Base-by-base conservation (phyloP, 2,888 invertebrate species). In the Nipponacmea schrenckii region DNA sequence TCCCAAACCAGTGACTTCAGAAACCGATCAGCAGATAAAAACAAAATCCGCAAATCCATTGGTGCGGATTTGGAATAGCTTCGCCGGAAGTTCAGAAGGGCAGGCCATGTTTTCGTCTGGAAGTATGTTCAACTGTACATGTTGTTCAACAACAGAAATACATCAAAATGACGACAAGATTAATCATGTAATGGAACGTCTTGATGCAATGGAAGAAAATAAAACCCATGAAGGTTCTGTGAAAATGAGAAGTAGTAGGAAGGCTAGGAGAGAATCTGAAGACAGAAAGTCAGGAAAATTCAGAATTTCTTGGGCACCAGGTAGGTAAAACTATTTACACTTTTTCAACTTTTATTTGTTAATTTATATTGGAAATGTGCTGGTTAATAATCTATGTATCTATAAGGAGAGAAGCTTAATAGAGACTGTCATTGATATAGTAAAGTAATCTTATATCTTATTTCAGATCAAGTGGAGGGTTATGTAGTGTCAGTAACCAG, bases 1-100 rank as follows among this genome's bases (percentile, higher is more conserved):
- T 2, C 77, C 79, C n/a, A 75, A 78, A 62, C 78, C 77, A 3
- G 73, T 74, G 2, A 68, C 74, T 62, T 62, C 68, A 17, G 62
- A 65, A 7, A 27, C 56, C 10, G 20, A 31, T 17, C 45, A 63
- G n/a, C 15, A 62, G 14, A 26, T 48, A 24, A 44, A 69, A 24
- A 20, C 17, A 0, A 63, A 69, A 15, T 3, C 10, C 48, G 26
- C 62, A n/a, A 65, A 56, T 44, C 44, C 46, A 20, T 7, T 69
- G 5, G 24, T 63, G 24, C 27, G 66, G 27, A 62, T 27, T 27
- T 74, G 68, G 66, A 62, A 63, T n/a, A 44, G 45, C 7, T 62
- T 75, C 46, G 14, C 68, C 7, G 76, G 77, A 73, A 39, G 39
- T 10, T 64, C 20, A 39, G 62, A 68, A n/a, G 62, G 26, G 62